Conservation (phyloP, 1,140 invertebrate genomes). For the Pomacea maculata region DNA sequence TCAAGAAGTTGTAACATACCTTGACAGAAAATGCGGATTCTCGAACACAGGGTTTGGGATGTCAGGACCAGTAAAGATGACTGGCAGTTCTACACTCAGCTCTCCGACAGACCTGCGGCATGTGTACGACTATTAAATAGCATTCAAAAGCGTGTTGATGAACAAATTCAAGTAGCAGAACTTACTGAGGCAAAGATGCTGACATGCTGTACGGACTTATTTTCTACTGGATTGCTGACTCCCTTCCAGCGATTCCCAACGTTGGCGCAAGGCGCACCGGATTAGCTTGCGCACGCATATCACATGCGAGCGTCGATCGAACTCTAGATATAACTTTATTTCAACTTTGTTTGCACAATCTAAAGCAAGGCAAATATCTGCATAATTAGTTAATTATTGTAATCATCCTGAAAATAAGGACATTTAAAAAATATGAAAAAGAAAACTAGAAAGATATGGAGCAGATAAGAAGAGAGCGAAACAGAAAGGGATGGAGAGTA, state of each 20-base stretch:
- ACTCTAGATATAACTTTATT: too few species aligned
- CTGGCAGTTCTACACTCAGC: slow-evolving; percentile 10
- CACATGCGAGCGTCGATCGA: too few species aligned
- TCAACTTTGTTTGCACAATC: neutral
- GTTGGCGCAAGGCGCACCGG: too few species aligned
- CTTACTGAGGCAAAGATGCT: too few species aligned
- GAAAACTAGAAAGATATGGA: neutral
- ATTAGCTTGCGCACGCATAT: too few species aligned
- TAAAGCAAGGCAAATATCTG: neutral
- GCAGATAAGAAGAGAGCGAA: neutral
- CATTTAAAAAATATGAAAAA: neutral
- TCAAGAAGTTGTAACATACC: slow-evolving; percentile 17
- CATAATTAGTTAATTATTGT: neutral
- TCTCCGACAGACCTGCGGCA: slow-evolving; percentile 6
- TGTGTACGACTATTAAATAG: slow-evolving; percentile 1
- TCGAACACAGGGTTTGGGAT: slow-evolving; percentile 35
- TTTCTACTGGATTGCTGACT: too few species aligned
- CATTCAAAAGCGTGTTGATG: neutral
- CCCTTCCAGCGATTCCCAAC: too few species aligned
- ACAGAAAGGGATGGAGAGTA: neutral
- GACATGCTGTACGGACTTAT: too few species aligned
- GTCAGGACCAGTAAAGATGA: slow-evolving; percentile 16
- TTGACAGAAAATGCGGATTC: slow-evolving; percentile 35
- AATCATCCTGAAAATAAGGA: neutral
- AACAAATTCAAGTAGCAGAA: neutral